Base-by-base conservation (phyloP, 2,888 invertebrate genomes). In the Pasiphila rectangulata region DNA sequence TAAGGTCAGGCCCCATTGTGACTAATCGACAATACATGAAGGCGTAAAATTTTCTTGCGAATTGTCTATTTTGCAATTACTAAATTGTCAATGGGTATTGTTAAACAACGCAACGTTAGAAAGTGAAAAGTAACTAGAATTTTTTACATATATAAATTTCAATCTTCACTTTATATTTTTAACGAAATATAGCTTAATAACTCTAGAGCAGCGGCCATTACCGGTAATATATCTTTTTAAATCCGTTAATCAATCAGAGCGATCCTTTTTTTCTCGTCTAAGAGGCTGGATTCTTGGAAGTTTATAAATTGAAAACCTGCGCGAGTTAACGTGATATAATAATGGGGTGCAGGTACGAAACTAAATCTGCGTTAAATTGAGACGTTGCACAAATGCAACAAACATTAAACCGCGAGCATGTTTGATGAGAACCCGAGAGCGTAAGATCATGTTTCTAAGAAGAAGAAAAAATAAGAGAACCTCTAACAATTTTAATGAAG, bases 361-460 rank as follows among this genome's bases (percentile, higher is more conserved):
- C 68, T 64, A 72, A 70, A 72, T 69, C 67, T 59, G 72, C 74
- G 72, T 69, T 69, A 72, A 69, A 75, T 70, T 68, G 63, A 69
- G 64, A 63, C 51, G 63, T 70, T 64, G 44, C 49, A 49, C 34
- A 47, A 57, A 56, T 56, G 56, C 55, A 49, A 37, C 27, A 38
- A 30, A 46, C 43, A 44, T 45, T 45, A 25, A 42, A 36, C 15
- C 38, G 9, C 25, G 10, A 24, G 34, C 10, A 15, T 2, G 12
- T 29, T 35, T 29, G 13, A 9, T 21, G 32, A 38, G 5, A 36
- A 1, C 1, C 19, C 7, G 7, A 25, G 35, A 29, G 21, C 13
- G 17, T 29, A 24, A 4, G 6, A 13, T 42, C 17, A 19, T 1
- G 17, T 32, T 17, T 16, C 32, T 17, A 1, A 16, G 9, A 17